These are phyloP conservation scores for Clinocottus analis DNA, from an alignment of 2,113 vertebrate genomes.

Conservation along the genomic window DNA sequence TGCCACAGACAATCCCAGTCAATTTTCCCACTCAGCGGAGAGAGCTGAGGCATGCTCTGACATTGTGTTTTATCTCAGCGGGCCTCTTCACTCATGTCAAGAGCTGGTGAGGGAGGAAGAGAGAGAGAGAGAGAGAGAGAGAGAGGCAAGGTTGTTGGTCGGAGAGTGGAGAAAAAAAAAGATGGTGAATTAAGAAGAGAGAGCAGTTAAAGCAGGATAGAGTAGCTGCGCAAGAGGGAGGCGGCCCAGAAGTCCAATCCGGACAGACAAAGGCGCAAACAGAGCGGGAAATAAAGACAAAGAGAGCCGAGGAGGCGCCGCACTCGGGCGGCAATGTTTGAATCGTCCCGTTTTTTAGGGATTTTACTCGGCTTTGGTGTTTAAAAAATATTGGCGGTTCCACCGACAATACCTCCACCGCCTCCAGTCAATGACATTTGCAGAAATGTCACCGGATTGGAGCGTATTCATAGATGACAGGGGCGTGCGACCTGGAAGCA, in stretches of 20 bases:
- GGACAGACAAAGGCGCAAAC: conserved; percentile 17
- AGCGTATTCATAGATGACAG: background rate
- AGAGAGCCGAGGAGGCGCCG: background rate
- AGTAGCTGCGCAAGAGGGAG: conserved; percentile 1
- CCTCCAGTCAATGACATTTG: conserved; percentile 39
- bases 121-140: conserved; percentile 12
- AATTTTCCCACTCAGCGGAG: conserved; percentile 78
- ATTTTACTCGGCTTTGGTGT: conserved; percentile 5
- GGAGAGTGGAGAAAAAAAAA: conserved; percentile 1
- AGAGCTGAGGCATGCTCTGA: conserved; percentile 73
- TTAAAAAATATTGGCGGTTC: conserved; percentile 3
- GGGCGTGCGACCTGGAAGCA: conserved; percentile 13
- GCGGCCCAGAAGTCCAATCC: conserved; percentile 12
- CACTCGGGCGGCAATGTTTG: conserved; percentile 2
- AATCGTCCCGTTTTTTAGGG: background rate
- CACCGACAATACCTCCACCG: conserved; percentile 1
- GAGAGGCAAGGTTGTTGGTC: conserved; percentile 39
- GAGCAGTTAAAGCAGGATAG: conserved; percentile 13
- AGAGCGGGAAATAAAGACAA: background rate
- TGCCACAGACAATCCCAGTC: conserved; percentile 81
- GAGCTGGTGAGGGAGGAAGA: conserved; percentile 39
- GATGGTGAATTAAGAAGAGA: conserved; percentile 32
- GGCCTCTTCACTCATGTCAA: conserved; percentile 67
- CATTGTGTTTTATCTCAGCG: conserved; percentile 75
- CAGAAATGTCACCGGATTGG: conserved; percentile 32